These are phyloP conservation scores for Muscicapa striata DNA, from an alignment of 2,797 vertebrate species.

Conservation along the genomic window DNA sequence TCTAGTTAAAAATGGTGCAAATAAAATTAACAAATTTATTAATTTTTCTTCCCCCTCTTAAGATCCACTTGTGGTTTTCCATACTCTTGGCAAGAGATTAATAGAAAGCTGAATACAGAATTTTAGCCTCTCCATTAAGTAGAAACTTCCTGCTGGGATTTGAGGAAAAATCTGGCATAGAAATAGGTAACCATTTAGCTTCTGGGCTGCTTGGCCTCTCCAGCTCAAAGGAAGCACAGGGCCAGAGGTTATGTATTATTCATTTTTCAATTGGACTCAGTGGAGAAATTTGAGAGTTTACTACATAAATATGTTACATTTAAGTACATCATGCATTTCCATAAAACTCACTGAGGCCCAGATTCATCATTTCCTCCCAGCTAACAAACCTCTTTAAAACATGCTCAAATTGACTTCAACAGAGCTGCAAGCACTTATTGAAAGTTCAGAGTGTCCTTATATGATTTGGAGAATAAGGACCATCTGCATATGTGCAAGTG, in stretches of 20 bases:
- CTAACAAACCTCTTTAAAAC: slow-evolving; percentile 12
- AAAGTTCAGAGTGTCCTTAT: background rate
- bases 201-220: background rate
- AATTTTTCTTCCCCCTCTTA: background rate
- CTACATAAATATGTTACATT: slow-evolving; percentile 53
- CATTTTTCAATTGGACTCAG: slow-evolving; percentile 39
- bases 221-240: background rate
- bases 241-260: slow-evolving; percentile 45
- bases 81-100: background rate
- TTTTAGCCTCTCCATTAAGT: slow-evolving; percentile 45
- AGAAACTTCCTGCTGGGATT: slow-evolving; percentile 55
- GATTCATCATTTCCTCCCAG: slow-evolving; percentile 17
- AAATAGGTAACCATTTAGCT: slow-evolving; percentile 54
- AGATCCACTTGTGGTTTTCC: slow-evolving; percentile 27
- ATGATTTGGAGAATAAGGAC: background rate
- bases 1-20: slow-evolving; percentile 60
- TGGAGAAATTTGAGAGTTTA: slow-evolving; percentile 40
- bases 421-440: background rate
- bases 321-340: slow-evolving; percentile 36
- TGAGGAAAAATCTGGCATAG: slow-evolving; percentile 50
- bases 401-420: background rate
- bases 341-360: slow-evolving; percentile 21
- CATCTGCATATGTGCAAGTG: background rate
- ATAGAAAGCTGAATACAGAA: slow-evolving; percentile 45
- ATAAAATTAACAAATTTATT: slow-evolving; percentile 72